Evolutionary conservation across 2,113 vertebrate species (phyloP), one percentile per base, ranked within the genome.

Genomic region (Peromyscus californicus): DNA sequence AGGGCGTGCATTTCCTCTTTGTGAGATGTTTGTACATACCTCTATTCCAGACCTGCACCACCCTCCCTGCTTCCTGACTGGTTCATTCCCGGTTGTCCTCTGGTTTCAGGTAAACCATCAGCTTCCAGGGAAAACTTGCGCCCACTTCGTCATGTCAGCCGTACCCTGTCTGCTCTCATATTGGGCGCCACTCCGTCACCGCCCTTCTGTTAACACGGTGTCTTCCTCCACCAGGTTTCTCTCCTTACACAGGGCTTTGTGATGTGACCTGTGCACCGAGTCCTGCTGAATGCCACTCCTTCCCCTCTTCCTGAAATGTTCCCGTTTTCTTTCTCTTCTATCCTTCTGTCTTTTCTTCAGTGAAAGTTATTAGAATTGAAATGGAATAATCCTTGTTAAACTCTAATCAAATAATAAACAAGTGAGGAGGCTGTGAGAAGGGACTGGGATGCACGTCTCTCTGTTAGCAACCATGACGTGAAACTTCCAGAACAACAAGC

Each of bases 281-380:
- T 51, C 45, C 15, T 59, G 54, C 65, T 72, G 31, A 84, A 63
- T 24, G 31, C 45, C 10, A 16, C 7, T 15, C 59, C 24, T 87
- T 63, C 36, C 19, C 36, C 10, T 80, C 75, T 22, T 67, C 33
- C 67, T 48, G 9, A 26, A 5, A 36, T 0, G 31, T 69, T 51
- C 33, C 31, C 13, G 0, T 0, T 19, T 21, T 70, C 15, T 33
- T 45, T 15, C 36, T 26, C 61, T 70, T 17, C 63, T 22, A 1
- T 22, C 24, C 11, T 51, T 7, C 54, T 16, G 12, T 7, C 15
- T 10, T 21, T 39, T 75, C 21, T 65, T 63, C 65, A 17, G 13
- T 84, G 80, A 74, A 61, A 74, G 54, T 36, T 45, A 29, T 74
- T 42, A 92, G 69, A 92, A 75, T 45, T 16, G 45, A 92, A 61